Conservation (phyloP, 1,140 invertebrate species). For the Muscidifurax raptorellus region DNA sequence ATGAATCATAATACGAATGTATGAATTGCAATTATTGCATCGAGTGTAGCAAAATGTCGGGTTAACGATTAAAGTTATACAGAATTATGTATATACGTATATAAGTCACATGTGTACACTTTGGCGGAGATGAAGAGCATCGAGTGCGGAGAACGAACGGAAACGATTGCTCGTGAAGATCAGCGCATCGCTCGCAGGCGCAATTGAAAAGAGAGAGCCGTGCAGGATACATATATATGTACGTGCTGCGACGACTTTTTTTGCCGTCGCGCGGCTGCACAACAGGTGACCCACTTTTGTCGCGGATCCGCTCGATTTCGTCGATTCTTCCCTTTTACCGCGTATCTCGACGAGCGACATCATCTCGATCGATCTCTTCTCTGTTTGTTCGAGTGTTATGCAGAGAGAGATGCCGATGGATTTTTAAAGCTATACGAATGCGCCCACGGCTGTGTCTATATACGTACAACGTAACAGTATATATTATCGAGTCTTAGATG, state of each 20-base stretch:
- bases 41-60: too few relatives aligned
- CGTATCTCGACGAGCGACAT: too few relatives aligned
- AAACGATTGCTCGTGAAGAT: background rate
- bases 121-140: too few relatives aligned
- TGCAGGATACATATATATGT: background rate
- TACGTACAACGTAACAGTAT: background rate
- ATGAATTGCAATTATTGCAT: too few relatives aligned
- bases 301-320: background rate
- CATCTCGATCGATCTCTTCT: background rate
- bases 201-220: background rate
- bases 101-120: too few relatives aligned
- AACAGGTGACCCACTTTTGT: background rate
- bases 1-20: background rate
- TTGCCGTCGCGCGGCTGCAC: background rate
- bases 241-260: background rate
- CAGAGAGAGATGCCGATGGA: too few relatives aligned
- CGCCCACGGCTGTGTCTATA: too few relatives aligned
- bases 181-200: background rate
- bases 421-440: too few relatives aligned
- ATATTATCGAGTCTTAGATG: background rate
- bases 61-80: too few relatives aligned
- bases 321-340: background rate
- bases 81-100: too few relatives aligned
- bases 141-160: background rate
- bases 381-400: too few relatives aligned